Evolutionary conservation across 2,888 invertebrate species (phyloP).

Genomic region (Leistus spinibarbis): DNA sequence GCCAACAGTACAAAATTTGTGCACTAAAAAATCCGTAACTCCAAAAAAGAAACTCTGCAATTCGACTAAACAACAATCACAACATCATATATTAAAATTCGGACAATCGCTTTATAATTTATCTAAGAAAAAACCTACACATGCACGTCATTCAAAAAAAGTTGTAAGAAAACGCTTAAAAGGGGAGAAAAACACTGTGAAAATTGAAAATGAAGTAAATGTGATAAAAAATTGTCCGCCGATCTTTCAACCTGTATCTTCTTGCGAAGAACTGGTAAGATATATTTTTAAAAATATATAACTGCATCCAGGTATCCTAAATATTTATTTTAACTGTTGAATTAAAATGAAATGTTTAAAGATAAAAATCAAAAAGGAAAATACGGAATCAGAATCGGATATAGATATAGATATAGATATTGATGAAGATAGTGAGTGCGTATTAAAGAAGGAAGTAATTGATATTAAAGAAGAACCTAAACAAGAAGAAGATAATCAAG

Average conservation of each 20-base stretch:
- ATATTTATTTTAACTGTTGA: neutral
- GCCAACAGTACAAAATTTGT: conserved; percentile 56
- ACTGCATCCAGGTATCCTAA: no score
- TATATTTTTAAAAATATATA: conserved; percentile 21
- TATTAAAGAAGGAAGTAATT: conserved; percentile 9
- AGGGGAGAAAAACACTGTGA: conserved; percentile 37
- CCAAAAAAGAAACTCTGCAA: conserved; percentile 17
- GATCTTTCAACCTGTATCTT: conserved; percentile 59
- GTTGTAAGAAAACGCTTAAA: conserved; percentile 27
- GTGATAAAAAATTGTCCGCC: conserved; percentile 50
- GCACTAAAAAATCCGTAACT: conserved; percentile 46
- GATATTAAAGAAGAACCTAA: conserved; percentile 34
- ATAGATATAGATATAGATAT: conserved; percentile 66
- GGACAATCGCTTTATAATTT: conserved; percentile 15
- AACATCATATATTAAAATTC: conserved; percentile 11
- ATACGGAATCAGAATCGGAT: conserved; percentile 49
- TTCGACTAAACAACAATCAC: neutral
- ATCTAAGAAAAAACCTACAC: conserved; percentile 17
- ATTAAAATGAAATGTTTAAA: conserved; percentile 44
- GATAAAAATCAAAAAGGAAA: conserved; percentile 54
- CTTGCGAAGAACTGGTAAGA: conserved; percentile 66
- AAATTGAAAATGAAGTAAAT: conserved; percentile 37
- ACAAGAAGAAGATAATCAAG: conserved; percentile 27
- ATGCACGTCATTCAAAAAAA: conserved; percentile 30
- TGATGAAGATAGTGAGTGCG: conserved; percentile 60